A percentile compares a stretch with the other conserved stretches of the same genome.
Conservation (phyloP, 1,140 invertebrate genomes). For the Megalopta genalis region DNA sequence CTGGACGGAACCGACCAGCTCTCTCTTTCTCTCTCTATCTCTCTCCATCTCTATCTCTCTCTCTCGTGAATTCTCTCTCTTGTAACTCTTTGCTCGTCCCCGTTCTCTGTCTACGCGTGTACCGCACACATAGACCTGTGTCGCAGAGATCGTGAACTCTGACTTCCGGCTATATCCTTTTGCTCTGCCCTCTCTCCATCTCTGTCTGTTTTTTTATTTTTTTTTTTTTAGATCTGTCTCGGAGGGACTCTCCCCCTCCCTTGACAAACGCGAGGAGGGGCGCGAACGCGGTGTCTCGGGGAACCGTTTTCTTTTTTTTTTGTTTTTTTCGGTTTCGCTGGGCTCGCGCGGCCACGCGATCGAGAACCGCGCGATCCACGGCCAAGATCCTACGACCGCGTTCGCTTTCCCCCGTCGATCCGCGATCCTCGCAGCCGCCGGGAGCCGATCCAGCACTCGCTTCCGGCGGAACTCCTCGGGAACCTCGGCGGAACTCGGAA, state of each 20-base stretch:
- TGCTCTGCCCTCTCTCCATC: not conserved
- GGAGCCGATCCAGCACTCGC: slow-evolving; percentile 19
- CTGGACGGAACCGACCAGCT: too few relatives aligned
- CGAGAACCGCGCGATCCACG: not conserved
- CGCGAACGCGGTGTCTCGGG: not conserved
- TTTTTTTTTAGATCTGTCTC: not conserved
- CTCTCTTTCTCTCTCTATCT: slow-evolving; percentile 30
- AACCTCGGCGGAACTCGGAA: slow-evolving; percentile 12
- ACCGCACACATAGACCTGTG: not conserved
- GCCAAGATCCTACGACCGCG: not conserved
- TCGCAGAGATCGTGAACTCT: too few relatives aligned
- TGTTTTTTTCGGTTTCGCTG: too few relatives aligned
- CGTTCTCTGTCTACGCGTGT: not conserved
- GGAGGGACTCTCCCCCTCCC: not conserved
- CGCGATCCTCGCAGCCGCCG: not conserved
- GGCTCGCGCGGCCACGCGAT: not conserved
- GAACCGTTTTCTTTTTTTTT: not conserved
- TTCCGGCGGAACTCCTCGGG: not conserved
- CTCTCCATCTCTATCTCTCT: slow-evolving; percentile 41
- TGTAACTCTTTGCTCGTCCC: slow-evolving; percentile 39
- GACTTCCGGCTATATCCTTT: not conserved
- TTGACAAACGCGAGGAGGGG: not conserved
- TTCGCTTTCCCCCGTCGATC: not conserved
- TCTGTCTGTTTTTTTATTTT: not conserved
- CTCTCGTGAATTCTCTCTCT: slow-evolving; percentile 36